A percentile compares a stretch with the other conserved stretches of the same genome.
Conservation (phyloP, 2,797 vertebrate genomes). For the Falco cherrug region DNA sequence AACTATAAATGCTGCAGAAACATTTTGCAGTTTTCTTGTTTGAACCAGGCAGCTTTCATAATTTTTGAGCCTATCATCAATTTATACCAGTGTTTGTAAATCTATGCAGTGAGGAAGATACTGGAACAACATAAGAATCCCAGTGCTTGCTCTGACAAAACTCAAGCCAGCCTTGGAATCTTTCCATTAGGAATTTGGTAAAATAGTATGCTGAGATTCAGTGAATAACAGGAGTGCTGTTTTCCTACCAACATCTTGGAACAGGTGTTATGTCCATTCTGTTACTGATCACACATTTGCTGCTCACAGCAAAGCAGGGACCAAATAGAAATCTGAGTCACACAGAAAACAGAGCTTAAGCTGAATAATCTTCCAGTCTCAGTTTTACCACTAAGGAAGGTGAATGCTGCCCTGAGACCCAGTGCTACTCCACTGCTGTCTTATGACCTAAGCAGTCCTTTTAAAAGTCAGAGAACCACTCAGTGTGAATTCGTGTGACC, state of each 20-base stretch:
- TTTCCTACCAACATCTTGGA: not conserved
- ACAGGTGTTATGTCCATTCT: not conserved
- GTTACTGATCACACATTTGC: fast-evolving
- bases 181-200: not conserved
- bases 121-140: not conserved
- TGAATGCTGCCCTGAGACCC: not conserved
- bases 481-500: not conserved
- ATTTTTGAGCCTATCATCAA: not conserved
- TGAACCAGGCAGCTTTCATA: not conserved
- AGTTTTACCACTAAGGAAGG: not conserved
- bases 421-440: not conserved
- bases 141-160: not conserved
- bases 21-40: not conserved
- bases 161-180: not conserved
- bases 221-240: not conserved
- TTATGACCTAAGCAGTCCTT: not conserved
- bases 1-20: not conserved
- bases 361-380: not conserved
- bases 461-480: not conserved
- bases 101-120: not conserved
- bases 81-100: not conserved
- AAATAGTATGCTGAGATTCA: not conserved
- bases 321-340: not conserved
- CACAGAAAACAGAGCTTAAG: not conserved
- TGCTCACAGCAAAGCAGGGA: not conserved